phyloP scores from a whole-genome alignment of 1,140 invertebrate species.

The Hycleus phaleratus region DNA sequence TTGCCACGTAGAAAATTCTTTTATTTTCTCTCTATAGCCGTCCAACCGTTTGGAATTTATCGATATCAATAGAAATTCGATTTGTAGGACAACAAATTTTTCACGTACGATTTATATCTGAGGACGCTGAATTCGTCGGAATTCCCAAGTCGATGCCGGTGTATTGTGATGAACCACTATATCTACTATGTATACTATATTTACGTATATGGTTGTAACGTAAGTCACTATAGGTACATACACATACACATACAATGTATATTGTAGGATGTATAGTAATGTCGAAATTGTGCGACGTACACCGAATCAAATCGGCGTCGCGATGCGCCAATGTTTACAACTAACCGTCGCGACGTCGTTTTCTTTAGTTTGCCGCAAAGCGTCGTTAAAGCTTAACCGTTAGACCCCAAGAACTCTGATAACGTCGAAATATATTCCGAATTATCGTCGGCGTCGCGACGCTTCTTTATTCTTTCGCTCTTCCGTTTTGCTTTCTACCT shows the following conservation, averaged over 20 bases:
- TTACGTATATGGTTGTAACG: too few species aligned
- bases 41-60: slow-evolving; percentile 32
- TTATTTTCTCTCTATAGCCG: too few species aligned
- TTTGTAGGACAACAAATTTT: slow-evolving; percentile 40
- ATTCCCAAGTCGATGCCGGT: slow-evolving; percentile 19
- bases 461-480: too few species aligned
- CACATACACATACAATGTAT: too few species aligned
- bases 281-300: slow-evolving; percentile 18
- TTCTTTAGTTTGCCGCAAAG: slow-evolving; percentile 35
- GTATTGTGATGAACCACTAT: slow-evolving; percentile 21
- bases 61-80: slow-evolving; percentile 38
- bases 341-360: slow-evolving; percentile 29
- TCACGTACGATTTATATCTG: slow-evolving; percentile 36
- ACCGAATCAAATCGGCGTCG: slow-evolving; percentile 18
- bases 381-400: slow-evolving; percentile 6
- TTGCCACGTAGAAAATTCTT: background rate
- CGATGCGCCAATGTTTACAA: slow-evolving; percentile 36
- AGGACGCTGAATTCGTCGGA: slow-evolving; percentile 26
- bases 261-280: background rate
- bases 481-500: too few species aligned
- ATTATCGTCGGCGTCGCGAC: too few species aligned
- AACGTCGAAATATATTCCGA: too few species aligned
- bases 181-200: background rate
- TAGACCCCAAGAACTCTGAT: too few species aligned
- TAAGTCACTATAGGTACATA: too few species aligned